A percentile compares a stretch with the other conserved stretches of the same genome.
phyloP scores from a whole-genome alignment of 2,113 vertebrate genomes.

The Chaetura pelagica region DNA sequence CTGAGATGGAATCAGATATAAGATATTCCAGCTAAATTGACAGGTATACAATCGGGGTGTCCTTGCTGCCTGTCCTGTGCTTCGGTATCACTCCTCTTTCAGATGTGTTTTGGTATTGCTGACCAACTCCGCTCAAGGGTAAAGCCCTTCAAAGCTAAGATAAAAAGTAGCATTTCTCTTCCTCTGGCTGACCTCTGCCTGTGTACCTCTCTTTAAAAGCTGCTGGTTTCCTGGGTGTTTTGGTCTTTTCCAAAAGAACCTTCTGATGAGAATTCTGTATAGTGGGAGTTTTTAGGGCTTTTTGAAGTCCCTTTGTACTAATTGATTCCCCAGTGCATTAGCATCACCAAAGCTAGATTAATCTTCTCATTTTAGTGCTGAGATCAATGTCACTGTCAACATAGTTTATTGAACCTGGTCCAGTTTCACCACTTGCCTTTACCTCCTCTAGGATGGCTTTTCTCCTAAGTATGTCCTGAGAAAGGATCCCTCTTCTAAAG shows the following conservation, averaged over 20 bases:
- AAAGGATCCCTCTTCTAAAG: background rate
- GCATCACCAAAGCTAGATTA: slow-evolving; percentile 21
- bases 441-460: background rate
- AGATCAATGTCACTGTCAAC: background rate
- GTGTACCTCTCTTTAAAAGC: background rate
- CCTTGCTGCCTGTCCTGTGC: background rate
- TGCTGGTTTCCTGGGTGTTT: slow-evolving; percentile 20
- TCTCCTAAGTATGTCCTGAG: background rate
- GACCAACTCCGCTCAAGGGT: background rate
- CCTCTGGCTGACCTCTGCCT: background rate
- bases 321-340: slow-evolving; percentile 5
- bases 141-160: background rate
- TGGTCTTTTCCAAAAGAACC: slow-evolving; percentile 1
- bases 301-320: background rate
- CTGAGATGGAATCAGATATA: background rate
- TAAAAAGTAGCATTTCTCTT: background rate
- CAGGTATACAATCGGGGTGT: background rate
- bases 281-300: background rate
- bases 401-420: background rate
- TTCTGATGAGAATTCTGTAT: background rate
- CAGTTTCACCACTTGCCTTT: background rate
- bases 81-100: background rate
- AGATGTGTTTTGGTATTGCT: background rate
- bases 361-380: slow-evolving; percentile 12
- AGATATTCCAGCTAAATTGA: background rate